A percentile compares a stretch with the other conserved stretches of the same genome.
Conservation (phyloP, 2,888 invertebrate species). For the Pycnomerus fuliginosus region DNA sequence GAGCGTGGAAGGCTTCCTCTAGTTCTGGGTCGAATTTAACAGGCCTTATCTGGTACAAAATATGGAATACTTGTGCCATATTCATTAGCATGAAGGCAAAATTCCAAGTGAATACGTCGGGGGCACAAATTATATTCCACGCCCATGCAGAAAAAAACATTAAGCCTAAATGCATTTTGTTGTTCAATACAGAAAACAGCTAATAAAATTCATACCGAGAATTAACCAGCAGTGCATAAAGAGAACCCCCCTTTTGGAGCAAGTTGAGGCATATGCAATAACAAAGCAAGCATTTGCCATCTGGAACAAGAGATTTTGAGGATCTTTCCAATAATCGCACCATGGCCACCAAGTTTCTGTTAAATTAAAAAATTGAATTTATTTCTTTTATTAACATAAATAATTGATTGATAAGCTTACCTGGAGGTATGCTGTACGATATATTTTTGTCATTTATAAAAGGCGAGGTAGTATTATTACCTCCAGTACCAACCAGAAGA, state of each 20-base stretch:
- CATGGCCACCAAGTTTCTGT: constrained; percentile 66
- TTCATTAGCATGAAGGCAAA: constrained; percentile 80
- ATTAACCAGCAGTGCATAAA: constrained; percentile 81
- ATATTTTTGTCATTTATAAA: constrained; percentile 43
- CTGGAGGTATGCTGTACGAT: constrained; percentile 50
- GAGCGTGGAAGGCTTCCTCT: constrained; percentile 75
- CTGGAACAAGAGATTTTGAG: constrained; percentile 74
- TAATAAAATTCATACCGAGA: constrained; percentile 60
- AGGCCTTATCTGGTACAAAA: constrained; percentile 79
- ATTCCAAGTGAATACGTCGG: constrained; percentile 87
- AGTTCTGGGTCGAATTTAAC: constrained; percentile 82
- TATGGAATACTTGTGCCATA: constrained; percentile 75
- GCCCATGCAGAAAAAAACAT: constrained; percentile 83
- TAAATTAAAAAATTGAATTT: constrained; percentile 8
- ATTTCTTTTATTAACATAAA: constrained; percentile 1
- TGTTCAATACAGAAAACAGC: not conserved
- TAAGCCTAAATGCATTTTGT: constrained; percentile 59
- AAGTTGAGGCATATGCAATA: constrained; percentile 77
- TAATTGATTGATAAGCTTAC: constrained; percentile 32
- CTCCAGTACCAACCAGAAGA: constrained; percentile 45
- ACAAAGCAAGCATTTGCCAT: constrained; percentile 77
- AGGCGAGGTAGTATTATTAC: constrained; percentile 48
- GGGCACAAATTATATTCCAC: constrained; percentile 87
- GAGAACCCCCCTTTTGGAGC: constrained; percentile 74
- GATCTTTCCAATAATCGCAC: constrained; percentile 72